phyloP scores from a whole-genome alignment of 1,140 invertebrate genomes.

The Cydia splendana region DNA sequence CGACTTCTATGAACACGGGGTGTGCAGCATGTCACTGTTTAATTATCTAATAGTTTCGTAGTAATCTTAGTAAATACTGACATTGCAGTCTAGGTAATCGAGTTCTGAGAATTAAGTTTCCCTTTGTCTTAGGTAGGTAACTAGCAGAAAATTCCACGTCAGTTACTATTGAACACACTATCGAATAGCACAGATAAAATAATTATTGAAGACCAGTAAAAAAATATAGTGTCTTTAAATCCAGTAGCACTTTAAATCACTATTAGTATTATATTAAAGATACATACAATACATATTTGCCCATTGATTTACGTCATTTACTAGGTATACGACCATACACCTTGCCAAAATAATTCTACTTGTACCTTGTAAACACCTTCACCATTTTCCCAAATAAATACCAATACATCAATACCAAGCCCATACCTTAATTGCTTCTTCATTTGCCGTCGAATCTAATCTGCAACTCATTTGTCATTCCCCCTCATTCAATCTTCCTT shows the following conservation, averaged over 20 bases:
- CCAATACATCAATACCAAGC: constrained; percentile 7
- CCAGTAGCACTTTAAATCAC: too few species aligned
- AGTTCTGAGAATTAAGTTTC: neutral
- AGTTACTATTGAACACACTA: too few species aligned
- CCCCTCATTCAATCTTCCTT: neutral
- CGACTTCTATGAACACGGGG: neutral
- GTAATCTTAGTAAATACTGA: neutral
- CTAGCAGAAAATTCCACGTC: too few species aligned
- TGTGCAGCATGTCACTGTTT: neutral
- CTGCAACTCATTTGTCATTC: constrained; percentile 8
- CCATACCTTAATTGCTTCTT: constrained; percentile 18
- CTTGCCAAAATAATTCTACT: neutral
- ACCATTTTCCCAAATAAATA: neutral
- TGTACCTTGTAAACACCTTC: neutral
- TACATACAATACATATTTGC: too few species aligned
- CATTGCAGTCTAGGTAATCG: neutral
- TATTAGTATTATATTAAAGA: too few species aligned
- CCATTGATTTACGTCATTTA: too few species aligned
- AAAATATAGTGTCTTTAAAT: too few species aligned
- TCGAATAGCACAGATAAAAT: too few species aligned
- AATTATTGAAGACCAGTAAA: too few species aligned
- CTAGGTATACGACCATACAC: neutral
- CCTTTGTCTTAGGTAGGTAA: too few species aligned
- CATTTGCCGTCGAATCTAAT: constrained; percentile 4
- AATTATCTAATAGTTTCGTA: neutral